Conservation (phyloP, 2,113 vertebrate species). For the Micromys minutus region DNA sequence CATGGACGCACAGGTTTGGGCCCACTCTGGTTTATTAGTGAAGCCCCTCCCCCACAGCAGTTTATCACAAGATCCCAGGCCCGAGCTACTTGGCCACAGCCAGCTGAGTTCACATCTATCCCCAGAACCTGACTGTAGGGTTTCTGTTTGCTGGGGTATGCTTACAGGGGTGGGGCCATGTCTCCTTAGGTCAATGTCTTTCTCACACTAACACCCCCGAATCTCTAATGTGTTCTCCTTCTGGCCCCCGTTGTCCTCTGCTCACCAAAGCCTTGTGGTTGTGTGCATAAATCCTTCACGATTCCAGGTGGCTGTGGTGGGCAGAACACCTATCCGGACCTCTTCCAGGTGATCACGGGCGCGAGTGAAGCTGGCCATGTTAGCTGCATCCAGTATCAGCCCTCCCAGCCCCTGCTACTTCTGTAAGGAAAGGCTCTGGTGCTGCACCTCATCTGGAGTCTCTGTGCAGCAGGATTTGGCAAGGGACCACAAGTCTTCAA, state of each 20-base stretch:
- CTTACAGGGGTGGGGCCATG: background rate
- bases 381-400: no score
- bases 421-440: background rate
- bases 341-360: background rate
- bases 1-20: background rate
- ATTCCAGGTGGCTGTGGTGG: accelerated
- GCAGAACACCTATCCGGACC: background rate
- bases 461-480: background rate
- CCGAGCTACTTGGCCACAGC: background rate
- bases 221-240: background rate
- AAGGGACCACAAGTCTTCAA: background rate
- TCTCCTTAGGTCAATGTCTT: background rate
- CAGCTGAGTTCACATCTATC: background rate
- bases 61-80: background rate
- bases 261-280: background rate
- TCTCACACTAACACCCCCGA: background rate
- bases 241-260: no score
- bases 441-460: background rate
- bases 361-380: background rate
- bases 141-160: accelerated
- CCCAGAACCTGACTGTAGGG: background rate
- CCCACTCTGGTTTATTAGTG: background rate
- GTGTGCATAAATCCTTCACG: background rate
- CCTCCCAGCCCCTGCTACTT: background rate
- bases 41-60: background rate